A percentile compares a stretch with the other conserved stretches of the same genome.
These are phyloP conservation scores for Planiliza haematocheilus DNA, from an alignment of 2,113 vertebrate species.

Conservation along the genomic window DNA sequence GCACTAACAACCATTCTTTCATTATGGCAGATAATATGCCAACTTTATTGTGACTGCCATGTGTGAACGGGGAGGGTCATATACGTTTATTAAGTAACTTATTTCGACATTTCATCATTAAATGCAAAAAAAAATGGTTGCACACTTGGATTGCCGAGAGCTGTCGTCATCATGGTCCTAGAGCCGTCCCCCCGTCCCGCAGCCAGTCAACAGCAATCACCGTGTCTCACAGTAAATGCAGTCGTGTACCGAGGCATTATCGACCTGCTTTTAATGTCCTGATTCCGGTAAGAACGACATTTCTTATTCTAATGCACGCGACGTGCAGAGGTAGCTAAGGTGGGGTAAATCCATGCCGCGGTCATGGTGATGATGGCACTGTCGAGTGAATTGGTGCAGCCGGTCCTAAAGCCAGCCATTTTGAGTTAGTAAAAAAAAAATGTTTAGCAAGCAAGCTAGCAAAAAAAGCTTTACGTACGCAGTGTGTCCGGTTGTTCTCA, in stretches of 20 bases:
- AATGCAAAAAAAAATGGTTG: slow-evolving; percentile 44
- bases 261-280: slow-evolving; percentile 29
- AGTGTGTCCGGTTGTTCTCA: neutral
- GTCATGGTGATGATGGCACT: slow-evolving; percentile 43
- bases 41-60: neutral
- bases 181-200: slow-evolving; percentile 61
- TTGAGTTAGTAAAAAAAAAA: slow-evolving; percentile 74
- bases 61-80: rapidly evolving
- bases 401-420: slow-evolving; percentile 89
- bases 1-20: neutral
- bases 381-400: slow-evolving; percentile 58
- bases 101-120: neutral
- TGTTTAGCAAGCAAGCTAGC: slow-evolving; percentile 56
- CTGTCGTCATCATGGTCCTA: slow-evolving; percentile 85
- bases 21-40: rapidly evolving
- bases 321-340: neutral
- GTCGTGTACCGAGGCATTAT: neutral
- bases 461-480: slow-evolving; percentile 17
- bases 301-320: neutral
- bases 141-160: slow-evolving; percentile 53
- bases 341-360: neutral
- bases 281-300: slow-evolving; percentile 67
- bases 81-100: neutral
- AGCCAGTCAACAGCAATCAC: slow-evolving; percentile 53
- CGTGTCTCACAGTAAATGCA: slow-evolving; percentile 41